These are phyloP conservation scores for Heteropelma amictum DNA, from an alignment of 2,888 invertebrate species.

Conservation along the genomic window DNA sequence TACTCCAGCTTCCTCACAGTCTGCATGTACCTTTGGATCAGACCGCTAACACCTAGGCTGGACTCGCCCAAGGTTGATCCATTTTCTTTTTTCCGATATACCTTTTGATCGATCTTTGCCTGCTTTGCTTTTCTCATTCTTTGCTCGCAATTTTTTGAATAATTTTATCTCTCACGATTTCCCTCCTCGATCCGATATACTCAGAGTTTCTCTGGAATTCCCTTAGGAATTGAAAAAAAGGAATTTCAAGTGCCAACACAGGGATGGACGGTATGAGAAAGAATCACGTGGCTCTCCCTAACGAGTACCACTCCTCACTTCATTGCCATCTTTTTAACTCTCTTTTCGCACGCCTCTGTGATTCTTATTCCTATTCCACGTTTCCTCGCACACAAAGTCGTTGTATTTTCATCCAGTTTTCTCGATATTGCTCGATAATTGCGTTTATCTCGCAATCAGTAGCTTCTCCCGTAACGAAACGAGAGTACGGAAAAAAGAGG, in stretches of 20 bases:
- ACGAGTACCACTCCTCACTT: background rate
- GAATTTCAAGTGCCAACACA: background rate
- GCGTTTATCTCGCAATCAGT: conserved; percentile 56
- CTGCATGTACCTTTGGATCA: too few relatives aligned
- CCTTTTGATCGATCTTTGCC: too few relatives aligned
- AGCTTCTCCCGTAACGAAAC: conserved; percentile 31
- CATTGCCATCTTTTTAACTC: background rate
- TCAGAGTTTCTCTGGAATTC: too few relatives aligned
- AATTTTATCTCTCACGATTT: too few relatives aligned
- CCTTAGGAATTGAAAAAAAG: too few relatives aligned
- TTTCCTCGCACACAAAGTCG: conserved; percentile 15
- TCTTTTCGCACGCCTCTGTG: background rate
- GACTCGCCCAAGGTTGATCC: too few relatives aligned
- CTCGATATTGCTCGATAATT: conserved; percentile 53
- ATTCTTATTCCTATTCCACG: background rate
- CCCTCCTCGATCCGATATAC: too few relatives aligned
- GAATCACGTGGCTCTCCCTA: background rate
- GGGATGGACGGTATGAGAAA: background rate
- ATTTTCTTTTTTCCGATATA: too few relatives aligned
- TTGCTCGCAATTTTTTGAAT: too few relatives aligned
- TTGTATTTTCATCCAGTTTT: conserved; percentile 26
- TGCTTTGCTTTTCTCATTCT: too few relatives aligned
- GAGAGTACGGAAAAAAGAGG: conserved; percentile 24
- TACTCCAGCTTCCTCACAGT: too few relatives aligned
- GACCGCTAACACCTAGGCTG: too few relatives aligned